Evolutionary conservation across 2,888 invertebrate species (phyloP).

Genomic region (Adelphocoris suturalis): DNA sequence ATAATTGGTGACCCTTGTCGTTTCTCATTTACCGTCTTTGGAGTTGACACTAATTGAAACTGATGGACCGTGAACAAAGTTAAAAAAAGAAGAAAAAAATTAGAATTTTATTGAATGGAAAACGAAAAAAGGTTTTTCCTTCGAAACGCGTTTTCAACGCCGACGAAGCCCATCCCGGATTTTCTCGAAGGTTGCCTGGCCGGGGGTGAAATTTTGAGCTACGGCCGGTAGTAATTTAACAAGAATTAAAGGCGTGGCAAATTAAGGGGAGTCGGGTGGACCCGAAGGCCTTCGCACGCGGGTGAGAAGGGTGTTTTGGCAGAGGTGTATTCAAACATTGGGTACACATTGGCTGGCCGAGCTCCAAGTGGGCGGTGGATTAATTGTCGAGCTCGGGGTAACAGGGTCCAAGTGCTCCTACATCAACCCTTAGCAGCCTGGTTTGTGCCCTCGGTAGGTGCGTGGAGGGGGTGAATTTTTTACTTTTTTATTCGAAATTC

Average conservation of each 20-base stretch:
- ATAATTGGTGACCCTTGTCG: neutral
- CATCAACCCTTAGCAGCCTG: constrained; percentile 54
- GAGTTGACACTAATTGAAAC: constrained; percentile 39
- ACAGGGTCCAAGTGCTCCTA: constrained; percentile 68
- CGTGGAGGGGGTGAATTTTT: neutral
- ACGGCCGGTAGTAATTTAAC: constrained; percentile 69
- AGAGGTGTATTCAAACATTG: constrained; percentile 70
- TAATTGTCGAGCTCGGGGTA: constrained; percentile 65
- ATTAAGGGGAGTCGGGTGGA: constrained; percentile 46
- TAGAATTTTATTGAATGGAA: constrained; percentile 23
- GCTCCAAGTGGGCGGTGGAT: constrained; percentile 68
- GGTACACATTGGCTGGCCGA: constrained; percentile 71
- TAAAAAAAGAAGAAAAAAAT: constrained; percentile 12
- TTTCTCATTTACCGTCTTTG: constrained; percentile 6
- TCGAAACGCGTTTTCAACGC: constrained; percentile 23
- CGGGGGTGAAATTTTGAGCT: constrained; percentile 58
- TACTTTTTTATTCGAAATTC: neutral
- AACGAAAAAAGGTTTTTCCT: neutral
- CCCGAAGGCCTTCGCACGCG: neutral
- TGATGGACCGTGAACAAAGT: constrained; percentile 19
- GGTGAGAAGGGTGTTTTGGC: constrained; percentile 67
- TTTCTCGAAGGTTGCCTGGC: neutral
- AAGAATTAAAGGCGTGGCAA: constrained; percentile 70
- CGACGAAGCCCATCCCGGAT: neutral
- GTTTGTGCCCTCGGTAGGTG: neutral